Conservation (phyloP, 2,888 invertebrate species). For the Trisateles emortualis region DNA sequence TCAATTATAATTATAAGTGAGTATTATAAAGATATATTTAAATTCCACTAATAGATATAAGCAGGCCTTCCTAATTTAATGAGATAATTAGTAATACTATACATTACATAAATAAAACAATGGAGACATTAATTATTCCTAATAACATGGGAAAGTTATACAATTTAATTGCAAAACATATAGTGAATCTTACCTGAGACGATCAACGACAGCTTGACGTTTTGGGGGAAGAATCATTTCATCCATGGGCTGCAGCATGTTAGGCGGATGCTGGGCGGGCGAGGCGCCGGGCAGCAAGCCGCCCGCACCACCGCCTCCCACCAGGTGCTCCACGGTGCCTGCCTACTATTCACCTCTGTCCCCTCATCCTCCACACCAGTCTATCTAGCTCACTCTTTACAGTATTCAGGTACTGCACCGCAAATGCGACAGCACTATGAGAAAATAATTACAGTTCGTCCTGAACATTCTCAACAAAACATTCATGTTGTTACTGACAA, state of each 20-base stretch:
- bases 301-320: conserved; percentile 91
- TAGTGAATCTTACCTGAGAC: conserved; percentile 86
- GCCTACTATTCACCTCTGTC: conserved; percentile 67
- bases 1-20: too few species aligned
- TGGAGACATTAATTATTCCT: not conserved
- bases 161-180: not conserved
- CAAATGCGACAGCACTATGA: conserved; percentile 70
- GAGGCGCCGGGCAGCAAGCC: conserved; percentile 88
- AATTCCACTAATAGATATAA: too few species aligned
- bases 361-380: conserved; percentile 65
- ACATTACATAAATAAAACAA: not conserved
- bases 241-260: conserved; percentile 88
- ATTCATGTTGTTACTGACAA: conserved; percentile 70
- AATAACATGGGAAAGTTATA: not conserved
- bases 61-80: too few species aligned
- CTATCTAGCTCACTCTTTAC: conserved; percentile 41
- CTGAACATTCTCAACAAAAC: conserved; percentile 68
- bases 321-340: conserved; percentile 91
- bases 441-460: conserved; percentile 74
- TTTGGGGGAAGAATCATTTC: conserved; percentile 93
- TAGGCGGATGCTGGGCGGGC: conserved; percentile 88
- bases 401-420: conserved; percentile 75
- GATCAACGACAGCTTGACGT: conserved; percentile 94
- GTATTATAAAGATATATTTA: too few species aligned
- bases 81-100: not conserved